phyloP scores from a whole-genome alignment of 2,797 vertebrate genomes.

The Gorsachius magnificus region DNA sequence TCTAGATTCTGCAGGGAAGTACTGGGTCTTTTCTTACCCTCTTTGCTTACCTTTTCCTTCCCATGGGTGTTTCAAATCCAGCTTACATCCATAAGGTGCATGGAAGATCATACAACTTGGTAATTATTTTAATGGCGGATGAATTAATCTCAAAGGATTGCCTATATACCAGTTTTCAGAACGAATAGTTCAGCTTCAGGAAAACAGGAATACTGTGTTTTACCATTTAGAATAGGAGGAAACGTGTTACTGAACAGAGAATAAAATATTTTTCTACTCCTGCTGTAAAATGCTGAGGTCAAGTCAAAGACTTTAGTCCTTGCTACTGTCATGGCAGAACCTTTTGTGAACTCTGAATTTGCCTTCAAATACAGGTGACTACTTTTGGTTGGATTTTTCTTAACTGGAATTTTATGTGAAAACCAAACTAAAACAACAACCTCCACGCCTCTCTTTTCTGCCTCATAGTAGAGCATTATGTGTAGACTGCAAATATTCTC shows the following conservation, averaged over 20 bases:
- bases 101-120: neutral
- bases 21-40: neutral
- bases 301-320: neutral
- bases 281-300: neutral
- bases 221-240: neutral
- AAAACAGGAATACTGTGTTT: neutral
- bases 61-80: neutral
- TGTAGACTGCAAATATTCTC: neutral
- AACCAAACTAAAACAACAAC: neutral
- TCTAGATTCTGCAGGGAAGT: neutral
- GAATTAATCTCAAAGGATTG: neutral
- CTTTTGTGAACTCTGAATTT: neutral
- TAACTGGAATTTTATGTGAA: neutral
- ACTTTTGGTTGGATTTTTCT: neutral
- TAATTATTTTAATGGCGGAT: neutral
- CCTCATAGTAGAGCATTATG: neutral
- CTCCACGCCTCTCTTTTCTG: neutral
- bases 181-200: neutral
- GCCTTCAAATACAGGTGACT: neutral
- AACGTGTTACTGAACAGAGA: neutral
- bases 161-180: neutral
- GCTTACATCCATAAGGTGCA: neutral
- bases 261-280: neutral
- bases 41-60: neutral
- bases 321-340: neutral